phyloP scores from a whole-genome alignment of 2,888 invertebrate genomes.

The Augiades crinisus region DNA sequence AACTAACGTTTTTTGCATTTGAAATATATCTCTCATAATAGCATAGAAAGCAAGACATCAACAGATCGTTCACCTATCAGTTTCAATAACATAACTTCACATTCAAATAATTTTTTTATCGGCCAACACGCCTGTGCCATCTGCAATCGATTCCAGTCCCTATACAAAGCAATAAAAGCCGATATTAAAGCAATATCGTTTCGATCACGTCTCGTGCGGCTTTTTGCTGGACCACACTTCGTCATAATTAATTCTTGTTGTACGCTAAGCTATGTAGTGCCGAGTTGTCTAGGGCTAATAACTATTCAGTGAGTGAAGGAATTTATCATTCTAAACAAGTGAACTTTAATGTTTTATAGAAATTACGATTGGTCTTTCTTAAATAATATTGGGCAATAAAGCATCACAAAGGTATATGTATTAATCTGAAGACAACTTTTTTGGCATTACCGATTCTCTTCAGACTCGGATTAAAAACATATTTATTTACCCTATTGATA shows the following conservation, averaged over 20 bases:
- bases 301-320: no score
- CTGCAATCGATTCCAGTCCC: constrained; percentile 15
- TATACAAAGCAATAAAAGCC: constrained; percentile 13
- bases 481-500: no score
- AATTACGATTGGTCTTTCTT: no score
- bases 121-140: constrained; percentile 9
- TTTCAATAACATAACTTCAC: constrained; percentile 18
- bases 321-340: neutral
- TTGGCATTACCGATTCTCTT: no score
- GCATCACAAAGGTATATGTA: no score
- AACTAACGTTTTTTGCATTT: no score
- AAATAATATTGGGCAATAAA: no score
- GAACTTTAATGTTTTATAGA: no score
- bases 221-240: constrained; percentile 37
- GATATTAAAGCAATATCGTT: constrained; percentile 46
- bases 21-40: neutral
- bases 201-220: constrained; percentile 46
- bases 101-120: constrained; percentile 17
- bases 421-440: no score
- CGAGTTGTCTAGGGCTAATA: constrained; percentile 6
- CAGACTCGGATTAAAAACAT: no score
- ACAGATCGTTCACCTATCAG: constrained; percentile 17
- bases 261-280: constrained; percentile 31
- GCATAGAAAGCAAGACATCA: constrained; percentile 14
- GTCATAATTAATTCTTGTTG: constrained; percentile 46